Percentiles rank a stretch among this genome's conserved stretches.
These are phyloP conservation scores for Mixornis gularis DNA, from an alignment of 2,113 vertebrate species.

Conservation along the genomic window DNA sequence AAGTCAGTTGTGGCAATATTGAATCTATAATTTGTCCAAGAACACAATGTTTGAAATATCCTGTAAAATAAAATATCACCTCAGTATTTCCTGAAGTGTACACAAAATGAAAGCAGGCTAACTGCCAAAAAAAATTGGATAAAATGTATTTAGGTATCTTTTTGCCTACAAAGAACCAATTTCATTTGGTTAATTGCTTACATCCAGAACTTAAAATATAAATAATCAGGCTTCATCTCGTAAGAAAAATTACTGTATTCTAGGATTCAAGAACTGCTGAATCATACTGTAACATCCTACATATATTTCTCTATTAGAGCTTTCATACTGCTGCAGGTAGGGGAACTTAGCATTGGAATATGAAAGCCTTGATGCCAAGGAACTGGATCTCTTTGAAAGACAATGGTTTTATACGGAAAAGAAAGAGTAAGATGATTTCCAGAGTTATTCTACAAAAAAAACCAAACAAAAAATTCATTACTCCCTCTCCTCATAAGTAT, in stretches of 20 bases:
- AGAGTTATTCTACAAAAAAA: background rate
- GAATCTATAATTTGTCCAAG: background rate
- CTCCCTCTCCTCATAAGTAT: background rate
- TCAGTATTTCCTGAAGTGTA: background rate
- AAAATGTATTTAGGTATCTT: background rate
- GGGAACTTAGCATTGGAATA: background rate
- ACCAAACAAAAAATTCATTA: background rate
- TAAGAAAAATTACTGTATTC: background rate
- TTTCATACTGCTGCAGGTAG: background rate
- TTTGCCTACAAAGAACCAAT: background rate
- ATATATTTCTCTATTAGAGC: background rate
- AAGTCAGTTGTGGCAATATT: constrained; percentile 7
- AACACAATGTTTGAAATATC: background rate
- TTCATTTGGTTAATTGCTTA: background rate
- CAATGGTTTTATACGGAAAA: background rate
- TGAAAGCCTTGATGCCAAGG: background rate
- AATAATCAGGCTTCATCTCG: background rate
- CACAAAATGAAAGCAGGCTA: background rate
- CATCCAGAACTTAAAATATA: background rate
- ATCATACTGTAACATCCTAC: background rate
- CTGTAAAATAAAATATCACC: background rate
- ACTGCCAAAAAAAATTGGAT: background rate
- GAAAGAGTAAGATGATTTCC: background rate
- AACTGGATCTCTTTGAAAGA: background rate
- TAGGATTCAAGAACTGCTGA: background rate